Evolutionary conservation across 1,140 invertebrate species (phyloP).

Genomic region (Lysiphlebus fabarum): DNA sequence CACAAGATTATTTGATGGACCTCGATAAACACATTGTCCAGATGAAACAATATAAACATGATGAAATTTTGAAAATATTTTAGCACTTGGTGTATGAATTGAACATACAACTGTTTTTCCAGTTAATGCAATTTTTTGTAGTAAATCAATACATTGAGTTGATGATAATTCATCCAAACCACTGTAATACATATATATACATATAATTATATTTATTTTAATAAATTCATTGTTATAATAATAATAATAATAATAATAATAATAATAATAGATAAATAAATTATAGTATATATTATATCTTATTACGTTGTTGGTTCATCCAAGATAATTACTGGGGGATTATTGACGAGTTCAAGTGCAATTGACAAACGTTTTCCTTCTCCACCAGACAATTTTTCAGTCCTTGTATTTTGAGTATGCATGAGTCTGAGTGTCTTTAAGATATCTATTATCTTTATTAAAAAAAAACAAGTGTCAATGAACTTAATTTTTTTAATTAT

Average conservation of each 20-base stretch:
- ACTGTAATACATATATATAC: constrained; percentile 54
- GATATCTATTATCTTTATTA: constrained; percentile 81
- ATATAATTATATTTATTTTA: neutral
- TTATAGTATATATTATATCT: neutral
- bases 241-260: neutral
- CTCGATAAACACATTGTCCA: constrained; percentile 92
- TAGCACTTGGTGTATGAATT: constrained; percentile 94
- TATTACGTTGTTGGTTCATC: constrained; percentile 88
- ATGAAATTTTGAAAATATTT: constrained; percentile 96
- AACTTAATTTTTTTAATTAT: neutral
- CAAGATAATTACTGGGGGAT: constrained; percentile 96
- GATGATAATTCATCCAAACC: constrained; percentile 92
- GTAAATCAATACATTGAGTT: constrained; percentile 85
- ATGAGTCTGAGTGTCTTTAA: constrained; percentile 82
- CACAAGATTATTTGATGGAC: constrained; percentile 78
- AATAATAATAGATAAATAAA: neutral
- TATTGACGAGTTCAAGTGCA: constrained; percentile 91
- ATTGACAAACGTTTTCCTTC: constrained; percentile 95
- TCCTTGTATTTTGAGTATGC: constrained; percentile 84
- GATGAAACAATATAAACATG: constrained; percentile 90
- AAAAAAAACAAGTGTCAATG: constrained; percentile 11
- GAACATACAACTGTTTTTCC: constrained; percentile 95
- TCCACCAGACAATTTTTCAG: constrained; percentile 87
- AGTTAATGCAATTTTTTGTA: constrained; percentile 84
- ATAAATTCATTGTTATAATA: neutral